Base-by-base conservation (phyloP, 2,113 vertebrate genomes). In the Urocynchramus pylzowi region DNA sequence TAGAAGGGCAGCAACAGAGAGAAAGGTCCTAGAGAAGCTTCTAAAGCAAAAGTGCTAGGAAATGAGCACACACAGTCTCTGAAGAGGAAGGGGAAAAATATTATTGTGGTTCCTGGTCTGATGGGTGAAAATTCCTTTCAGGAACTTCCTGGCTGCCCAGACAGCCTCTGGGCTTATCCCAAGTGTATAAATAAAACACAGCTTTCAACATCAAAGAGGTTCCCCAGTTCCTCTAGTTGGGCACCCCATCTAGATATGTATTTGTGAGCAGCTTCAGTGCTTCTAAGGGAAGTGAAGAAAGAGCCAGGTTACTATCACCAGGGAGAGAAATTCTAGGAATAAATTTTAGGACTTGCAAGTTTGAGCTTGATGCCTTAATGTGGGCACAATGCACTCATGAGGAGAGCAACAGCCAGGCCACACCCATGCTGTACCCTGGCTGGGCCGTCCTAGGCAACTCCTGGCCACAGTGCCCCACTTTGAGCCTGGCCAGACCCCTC, bases 111-210 rank as follows among this genome's bases (percentile, higher is more conserved):
- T 93, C 35, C 59, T 81, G 63, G 50, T 77, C 64, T 93, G 59
- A 90, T 78, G 52, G 41, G 37, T 91, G 79, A 35, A 92, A 90
- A 93, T 92, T 94, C 75, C 83, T 90, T 93, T 86, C 86, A 89
- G 64, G 59, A 90, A 74, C 52, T 93, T 95, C 83, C 86, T 90
- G 59, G 64, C 90, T 88, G 14, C 50, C 54, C 59, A 92, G 79
- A 86, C 71, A 90, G 85, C 75, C 70, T 57, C 75, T 85, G 45
- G 75, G 78, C 59, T 95, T 91, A 80, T 88, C 83, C 39, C 21
- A 78, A 80, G 67, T 28, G 7, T 54, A 84, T 67, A 83, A 86
- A 88, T 56, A 94, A 90, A 91, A 83, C 24, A 94, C 30, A 93
- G 54, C 42, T 90, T 86, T 88, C 42, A 53, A 50, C 68, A 92